Base-by-base conservation (phyloP, 1,140 invertebrate genomes). In the Anagrus nilaparvatae region DNA sequence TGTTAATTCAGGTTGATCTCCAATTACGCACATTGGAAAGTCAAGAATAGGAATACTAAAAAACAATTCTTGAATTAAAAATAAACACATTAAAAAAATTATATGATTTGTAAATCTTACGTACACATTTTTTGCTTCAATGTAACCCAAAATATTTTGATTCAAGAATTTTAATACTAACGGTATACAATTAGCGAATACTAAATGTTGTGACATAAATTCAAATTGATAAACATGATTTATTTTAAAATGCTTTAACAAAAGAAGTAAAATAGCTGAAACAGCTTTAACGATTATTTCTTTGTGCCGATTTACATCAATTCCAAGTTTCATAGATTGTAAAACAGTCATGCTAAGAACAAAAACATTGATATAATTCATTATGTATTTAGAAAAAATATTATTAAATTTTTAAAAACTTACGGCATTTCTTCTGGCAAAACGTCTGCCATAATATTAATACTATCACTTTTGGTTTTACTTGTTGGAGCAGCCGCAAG, bases 171-270 rank as follows among this genome's bases (percentile, higher is more conserved):
- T 99, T 10, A 99, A 71, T 17, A 99, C 88, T 16, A 99, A 69
- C 5, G 97, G 96, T 62, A 99, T 97, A 62, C 96, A 99, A 66
- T 99, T 99, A 41, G 96, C 95, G 75, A 99, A 97, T 10, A 99
- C 94, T 37, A 99, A 72, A 71, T 99, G 95, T 65, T 99, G 95
- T 3, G 91, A 93, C 81, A 98, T 94, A 60, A 96, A 98, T 69
- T 99, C 97, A 74, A 98, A 99, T 69, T 98, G 91, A 67, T 98
- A 99, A 10, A 98, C 76, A 65, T 99, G 96, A 71, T 97, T 99
- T n/a, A 98, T 72, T 72, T 99, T 98, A 51, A 99, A 94, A 70
- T 98, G 95, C 66, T 99, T 99, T 31, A 99, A 69, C 25, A 99
- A 72, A 8, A 99, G 67, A 34, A 99, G 64, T 30, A 99, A 71